These are phyloP conservation scores for Contarinia nasturtii DNA, from an alignment of 1,140 invertebrate species.

Conservation along the genomic window DNA sequence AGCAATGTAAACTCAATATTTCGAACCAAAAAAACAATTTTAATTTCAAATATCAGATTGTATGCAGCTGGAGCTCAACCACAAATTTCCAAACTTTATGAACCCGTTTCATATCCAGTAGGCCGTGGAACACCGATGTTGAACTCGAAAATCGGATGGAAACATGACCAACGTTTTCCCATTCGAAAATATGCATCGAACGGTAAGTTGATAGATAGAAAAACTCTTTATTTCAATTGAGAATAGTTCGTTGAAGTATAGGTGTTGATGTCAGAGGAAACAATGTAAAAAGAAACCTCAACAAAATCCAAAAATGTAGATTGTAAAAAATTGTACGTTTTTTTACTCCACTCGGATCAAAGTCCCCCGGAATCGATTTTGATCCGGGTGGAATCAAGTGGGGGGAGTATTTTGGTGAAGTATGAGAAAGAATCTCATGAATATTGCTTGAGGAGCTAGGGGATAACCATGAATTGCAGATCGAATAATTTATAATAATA, in stretches of 20 bases:
- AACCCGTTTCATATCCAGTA: slow-evolving; percentile 61
- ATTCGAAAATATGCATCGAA: slow-evolving; percentile 48
- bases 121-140: slow-evolving; percentile 77
- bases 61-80: slow-evolving; percentile 65
- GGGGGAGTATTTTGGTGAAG: too few relatives aligned
- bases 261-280: background rate
- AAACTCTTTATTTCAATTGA: too few relatives aligned
- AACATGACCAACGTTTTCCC: slow-evolving; percentile 64
- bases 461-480: too few relatives aligned
- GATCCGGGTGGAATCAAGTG: too few relatives aligned
- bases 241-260: too few relatives aligned
- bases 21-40: background rate
- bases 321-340: too few relatives aligned
- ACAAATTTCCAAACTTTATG: slow-evolving; percentile 50
- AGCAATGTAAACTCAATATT: background rate
- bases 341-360: too few relatives aligned
- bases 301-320: too few relatives aligned
- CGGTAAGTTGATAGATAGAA: slow-evolving; percentile 10
- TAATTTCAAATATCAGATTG: slow-evolving; percentile 29
- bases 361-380: too few relatives aligned
- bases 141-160: slow-evolving; percentile 70
- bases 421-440: too few relatives aligned
- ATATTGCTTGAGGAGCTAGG: too few relatives aligned
- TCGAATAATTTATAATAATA: too few relatives aligned
- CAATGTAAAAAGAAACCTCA: background rate